Percentiles rank a stretch among this genome's conserved stretches.
These are phyloP conservation scores for Saccostrea glomerata DNA, from an alignment of 1,140 invertebrate genomes.

Conservation along the genomic window DNA sequence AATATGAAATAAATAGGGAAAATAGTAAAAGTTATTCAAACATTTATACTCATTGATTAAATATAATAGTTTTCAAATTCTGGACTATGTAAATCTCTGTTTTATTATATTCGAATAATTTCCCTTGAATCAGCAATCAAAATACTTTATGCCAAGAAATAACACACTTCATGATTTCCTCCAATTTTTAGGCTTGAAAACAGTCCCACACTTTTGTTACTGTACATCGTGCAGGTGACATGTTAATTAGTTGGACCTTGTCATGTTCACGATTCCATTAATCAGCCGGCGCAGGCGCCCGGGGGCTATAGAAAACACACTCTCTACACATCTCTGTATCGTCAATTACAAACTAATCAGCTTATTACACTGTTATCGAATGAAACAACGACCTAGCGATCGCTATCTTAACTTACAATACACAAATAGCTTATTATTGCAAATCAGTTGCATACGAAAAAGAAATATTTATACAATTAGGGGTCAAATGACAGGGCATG, in stretches of 20 bases:
- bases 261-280: conserved; percentile 2
- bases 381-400: not conserved
- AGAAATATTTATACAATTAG: too few relatives aligned
- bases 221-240: conserved; percentile 14
- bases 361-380: conserved; percentile 25
- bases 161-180: not conserved
- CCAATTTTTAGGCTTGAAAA: not conserved
- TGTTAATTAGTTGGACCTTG: conserved; percentile 1
- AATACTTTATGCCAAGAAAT: not conserved
- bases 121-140: too few relatives aligned
- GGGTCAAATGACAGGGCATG: too few relatives aligned
- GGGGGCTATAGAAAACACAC: not conserved
- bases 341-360: conserved; percentile 8
- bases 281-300: not conserved
- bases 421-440: not conserved
- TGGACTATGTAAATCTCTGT: too few relatives aligned
- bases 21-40: too few relatives aligned
- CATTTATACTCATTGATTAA: too few relatives aligned
- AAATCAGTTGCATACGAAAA: too few relatives aligned
- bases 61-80: too few relatives aligned
- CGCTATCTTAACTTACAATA: not conserved
- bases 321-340: not conserved
- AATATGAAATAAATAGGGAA: too few relatives aligned
- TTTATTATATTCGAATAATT: too few relatives aligned
- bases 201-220: not conserved